These are phyloP conservation scores for Microplitis demolitor DNA, from an alignment of 1,140 invertebrate genomes.

Conservation along the genomic window DNA sequence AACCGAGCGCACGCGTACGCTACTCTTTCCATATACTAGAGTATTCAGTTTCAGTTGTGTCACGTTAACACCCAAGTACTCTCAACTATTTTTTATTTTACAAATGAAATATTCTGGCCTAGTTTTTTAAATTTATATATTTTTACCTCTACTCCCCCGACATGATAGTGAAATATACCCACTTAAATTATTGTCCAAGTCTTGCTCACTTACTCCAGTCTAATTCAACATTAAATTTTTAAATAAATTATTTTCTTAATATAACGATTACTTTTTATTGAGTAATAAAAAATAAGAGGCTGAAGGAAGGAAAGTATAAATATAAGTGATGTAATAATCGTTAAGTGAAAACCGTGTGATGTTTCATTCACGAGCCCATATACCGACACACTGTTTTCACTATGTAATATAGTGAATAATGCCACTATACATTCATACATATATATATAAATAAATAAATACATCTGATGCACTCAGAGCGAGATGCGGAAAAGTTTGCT, in stretches of 20 bases:
- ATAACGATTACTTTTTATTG: neutral
- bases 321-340: neutral
- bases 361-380: conserved; percentile 10
- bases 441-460: no score
- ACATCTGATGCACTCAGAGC: no score
- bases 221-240: no score
- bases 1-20: neutral
- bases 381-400: neutral
- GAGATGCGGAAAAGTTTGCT: conserved; percentile 2
- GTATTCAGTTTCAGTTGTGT: neutral
- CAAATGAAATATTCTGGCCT: no score
- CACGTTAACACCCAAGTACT: neutral
- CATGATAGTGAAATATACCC: no score
- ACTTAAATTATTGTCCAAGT: no score
- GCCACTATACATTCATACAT: no score
- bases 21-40: neutral
- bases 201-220: no score
- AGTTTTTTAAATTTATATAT: no score
- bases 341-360: conserved; percentile 6
- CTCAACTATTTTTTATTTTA: neutral
- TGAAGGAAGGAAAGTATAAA: neutral
- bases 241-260: neutral
- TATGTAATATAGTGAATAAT: neutral
- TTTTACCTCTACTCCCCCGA: no score
- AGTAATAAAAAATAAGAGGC: neutral